Base-by-base conservation (phyloP, 2,888 invertebrate species). In the Lasioglossum malachurum region DNA sequence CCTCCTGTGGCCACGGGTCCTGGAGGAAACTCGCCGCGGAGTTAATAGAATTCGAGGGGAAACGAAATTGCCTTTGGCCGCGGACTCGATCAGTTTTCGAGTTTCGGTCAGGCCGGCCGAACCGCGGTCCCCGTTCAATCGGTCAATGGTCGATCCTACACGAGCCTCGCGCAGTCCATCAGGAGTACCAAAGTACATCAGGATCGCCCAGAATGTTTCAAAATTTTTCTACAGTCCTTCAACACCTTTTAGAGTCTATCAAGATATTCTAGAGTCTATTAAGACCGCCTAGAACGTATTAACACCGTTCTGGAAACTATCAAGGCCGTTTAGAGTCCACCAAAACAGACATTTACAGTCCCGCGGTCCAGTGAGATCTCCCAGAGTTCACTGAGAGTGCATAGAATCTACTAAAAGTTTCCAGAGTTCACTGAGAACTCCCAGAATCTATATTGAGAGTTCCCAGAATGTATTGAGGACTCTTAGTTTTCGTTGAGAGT, bases 11-110 rank as follows among this genome's bases (percentile, higher is more conserved):
- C 64, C 31, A 64, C 64, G 31, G 64, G 10, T 64, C 14, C 64
- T 64, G 31, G 31, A 64, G 64, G 64, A 64, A 64, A 64, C 64
- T 31, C 31, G 64, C 64, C 64, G 64, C 64, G 64, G 64, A 64
- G 64, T 64, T 64, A 64, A 64, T 64, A 76, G 72, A 75, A 83
- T 64, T 8, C 80, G 72, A 44, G 64, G 27, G 73, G 76, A 60
- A 76, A 76, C 76, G 82, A 83, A 73, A 76, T 76, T 81, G 76
- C 82, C 81, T 76, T 83, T 71, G 67, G 75, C 38, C 41, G 44
- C 64, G 83, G 73, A 73, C 82, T 76, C 84, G 83, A 84, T 78
- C 64, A 31, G 64, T 64, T 64, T 82, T 78, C 82, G 77, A 77
- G 57, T 73, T 19, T 35, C 84, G 27, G 76, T 53, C 84, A 74